Base-by-base conservation (phyloP, 2,888 invertebrate genomes). In the Eudemis profundana region DNA sequence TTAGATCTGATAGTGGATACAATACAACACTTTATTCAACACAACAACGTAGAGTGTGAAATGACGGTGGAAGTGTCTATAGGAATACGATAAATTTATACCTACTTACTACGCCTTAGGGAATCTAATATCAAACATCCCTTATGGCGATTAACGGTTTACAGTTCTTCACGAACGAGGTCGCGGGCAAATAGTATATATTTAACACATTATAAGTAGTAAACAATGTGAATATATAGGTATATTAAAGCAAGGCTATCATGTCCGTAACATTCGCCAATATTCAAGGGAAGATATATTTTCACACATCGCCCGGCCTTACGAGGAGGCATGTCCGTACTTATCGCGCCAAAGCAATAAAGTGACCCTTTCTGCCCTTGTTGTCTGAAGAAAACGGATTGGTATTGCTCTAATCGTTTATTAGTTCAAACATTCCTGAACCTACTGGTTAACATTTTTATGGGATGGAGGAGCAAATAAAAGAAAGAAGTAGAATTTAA, bases 331-430 rank as follows among this genome's bases (percentile, higher is more conserved):
- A 27, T 53, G 46, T 47, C 23, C 65, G 53, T 53, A 60, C 59
- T 65, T 60, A 59, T 59, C 33, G 57, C 21, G 57, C 51, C 36
- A n/a, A 46, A 23, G 65, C 59, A 65, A 65, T 53, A 65, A 65
- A 60, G 40, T 38, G 46, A 60, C 65, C 65, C 53, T 65, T 65
- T 47, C 46, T 51, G 33, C 49, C 50, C 46, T 53, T 65, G 44
- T 53, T 65, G 53, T 47, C 65, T 44, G 40, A 62, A 33, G 19
- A 46, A 51, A 53, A 53, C 46, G 44, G 53, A 65, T 65, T 33
- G 51, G 21, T 38, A 38, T 51, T 23, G 59, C 46, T 53, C 15
- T 60, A 59, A 64, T 63, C 57, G 64, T 51, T 64, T 64, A 64
- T 64, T 60, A 60, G 59, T 47, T 29, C 19, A 53, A 59, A 42